Evolutionary conservation across 2,113 vertebrate species (phyloP).

Genomic region (Rhadina sibilatrix): DNA sequence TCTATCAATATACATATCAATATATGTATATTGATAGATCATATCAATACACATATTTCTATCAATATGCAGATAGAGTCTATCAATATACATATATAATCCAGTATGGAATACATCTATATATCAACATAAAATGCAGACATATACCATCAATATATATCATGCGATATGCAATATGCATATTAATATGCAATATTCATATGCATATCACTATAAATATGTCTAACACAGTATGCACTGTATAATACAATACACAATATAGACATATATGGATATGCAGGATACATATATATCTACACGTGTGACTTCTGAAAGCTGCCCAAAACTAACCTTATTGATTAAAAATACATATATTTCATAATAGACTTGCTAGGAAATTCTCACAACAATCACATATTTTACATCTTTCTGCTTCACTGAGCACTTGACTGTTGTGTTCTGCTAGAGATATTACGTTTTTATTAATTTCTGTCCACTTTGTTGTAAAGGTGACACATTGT

Average conservation of each 20-base stretch:
- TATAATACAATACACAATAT: too few relatives aligned
- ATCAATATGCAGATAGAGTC: background rate
- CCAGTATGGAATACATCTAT: background rate
- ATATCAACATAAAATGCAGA: background rate
- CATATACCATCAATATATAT: background rate
- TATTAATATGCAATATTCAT: background rate
- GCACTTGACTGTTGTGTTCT: background rate
- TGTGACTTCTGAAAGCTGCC: rapidly evolving
- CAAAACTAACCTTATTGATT: background rate
- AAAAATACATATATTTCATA: background rate
- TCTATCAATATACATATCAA: background rate
- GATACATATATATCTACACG: background rate
- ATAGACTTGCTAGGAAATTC: background rate
- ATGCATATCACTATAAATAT: background rate
- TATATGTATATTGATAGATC: too few relatives aligned
- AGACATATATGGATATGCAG: too few relatives aligned
- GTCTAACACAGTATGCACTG: background rate
- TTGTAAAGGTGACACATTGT: background rate
- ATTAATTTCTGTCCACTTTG: background rate
- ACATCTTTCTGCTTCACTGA: background rate
- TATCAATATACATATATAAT: background rate
- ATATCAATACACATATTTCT: background rate
- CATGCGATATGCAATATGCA: background rate
- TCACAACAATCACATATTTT: rapidly evolving
- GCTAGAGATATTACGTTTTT: rapidly evolving